These are phyloP conservation scores for Martes martes DNA, from an alignment of 2,113 vertebrate species.

Conservation along the genomic window DNA sequence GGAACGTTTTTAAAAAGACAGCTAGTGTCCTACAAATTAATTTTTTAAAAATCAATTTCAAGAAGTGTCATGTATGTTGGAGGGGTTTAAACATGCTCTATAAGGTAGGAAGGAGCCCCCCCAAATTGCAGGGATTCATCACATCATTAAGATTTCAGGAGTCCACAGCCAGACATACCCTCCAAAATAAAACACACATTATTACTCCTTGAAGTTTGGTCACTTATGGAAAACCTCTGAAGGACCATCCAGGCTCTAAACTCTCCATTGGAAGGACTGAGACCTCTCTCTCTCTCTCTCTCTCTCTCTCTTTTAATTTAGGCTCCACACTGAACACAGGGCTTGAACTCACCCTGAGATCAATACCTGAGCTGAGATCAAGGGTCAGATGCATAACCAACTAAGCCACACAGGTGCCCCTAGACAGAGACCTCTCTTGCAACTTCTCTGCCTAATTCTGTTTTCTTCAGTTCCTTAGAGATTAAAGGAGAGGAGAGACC, in stretches of 20 bases:
- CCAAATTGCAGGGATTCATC: neutral
- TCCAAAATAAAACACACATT: neutral
- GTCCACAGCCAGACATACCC: neutral
- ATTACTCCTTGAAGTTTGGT: neutral
- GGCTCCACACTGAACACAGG: neutral
- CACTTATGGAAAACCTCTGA: neutral
- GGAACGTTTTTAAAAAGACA: neutral
- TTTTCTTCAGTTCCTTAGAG: neutral
- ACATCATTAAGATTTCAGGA: neutral
- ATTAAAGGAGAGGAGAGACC: neutral
- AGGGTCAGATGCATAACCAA: neutral
- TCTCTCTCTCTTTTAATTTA: neutral
- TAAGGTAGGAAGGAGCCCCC: neutral
- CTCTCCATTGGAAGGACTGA: neutral
- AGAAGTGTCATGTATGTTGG: neutral
- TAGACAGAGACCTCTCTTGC: neutral
- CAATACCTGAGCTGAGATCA: neutral
- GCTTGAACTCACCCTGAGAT: neutral
- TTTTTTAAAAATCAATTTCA: neutral
- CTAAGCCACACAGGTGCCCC: neutral
- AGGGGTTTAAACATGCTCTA: neutral
- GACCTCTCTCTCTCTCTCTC: no score
- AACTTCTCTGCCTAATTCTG: no score
- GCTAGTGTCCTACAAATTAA: neutral
- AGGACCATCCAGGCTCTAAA: neutral